These are phyloP conservation scores for Campoplex capitator DNA, from an alignment of 2,888 invertebrate species.

Conservation along the genomic window DNA sequence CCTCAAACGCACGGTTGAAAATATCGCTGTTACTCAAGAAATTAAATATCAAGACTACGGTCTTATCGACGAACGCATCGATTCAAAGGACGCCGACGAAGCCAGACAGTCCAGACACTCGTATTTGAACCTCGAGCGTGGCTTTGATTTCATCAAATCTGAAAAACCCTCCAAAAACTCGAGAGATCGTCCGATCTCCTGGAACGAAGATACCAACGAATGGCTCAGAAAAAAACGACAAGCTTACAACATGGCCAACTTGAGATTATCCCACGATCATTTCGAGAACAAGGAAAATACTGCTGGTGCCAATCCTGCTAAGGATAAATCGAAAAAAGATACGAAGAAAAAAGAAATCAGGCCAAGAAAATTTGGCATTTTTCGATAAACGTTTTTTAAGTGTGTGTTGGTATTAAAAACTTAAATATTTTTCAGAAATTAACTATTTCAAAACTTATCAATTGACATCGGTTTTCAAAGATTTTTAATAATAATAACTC, in stretches of 20 bases:
- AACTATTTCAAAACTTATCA: background rate
- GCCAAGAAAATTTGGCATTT: constrained; percentile 80
- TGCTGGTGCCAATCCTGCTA: constrained; percentile 1
- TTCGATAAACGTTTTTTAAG: constrained; percentile 72
- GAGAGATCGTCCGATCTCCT: constrained; percentile 78
- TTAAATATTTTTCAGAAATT: background rate
- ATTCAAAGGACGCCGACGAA: constrained; percentile 23
- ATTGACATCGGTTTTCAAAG: background rate
- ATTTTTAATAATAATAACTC: background rate
- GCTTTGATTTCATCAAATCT: constrained; percentile 13
- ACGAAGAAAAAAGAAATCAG: constrained; percentile 74
- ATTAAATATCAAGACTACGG: constrained; percentile 81
- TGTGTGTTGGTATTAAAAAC: background rate
- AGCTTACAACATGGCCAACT: constrained; percentile 78
- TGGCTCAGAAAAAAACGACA: constrained; percentile 80
- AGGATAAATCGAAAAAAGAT: constrained; percentile 69
- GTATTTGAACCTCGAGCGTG: constrained; percentile 74
- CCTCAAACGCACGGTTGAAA: constrained; percentile 77
- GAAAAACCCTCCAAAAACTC: constrained; percentile 38
- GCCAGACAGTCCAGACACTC: constrained; percentile 73
- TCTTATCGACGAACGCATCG: constrained; percentile 74
- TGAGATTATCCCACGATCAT: constrained; percentile 68
- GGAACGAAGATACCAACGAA: constrained; percentile 80
- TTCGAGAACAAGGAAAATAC: constrained; percentile 79
- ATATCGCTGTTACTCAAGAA: constrained; percentile 76